phyloP scores from a whole-genome alignment of 1,140 invertebrate species.

The Zaprionus taronus region DNA sequence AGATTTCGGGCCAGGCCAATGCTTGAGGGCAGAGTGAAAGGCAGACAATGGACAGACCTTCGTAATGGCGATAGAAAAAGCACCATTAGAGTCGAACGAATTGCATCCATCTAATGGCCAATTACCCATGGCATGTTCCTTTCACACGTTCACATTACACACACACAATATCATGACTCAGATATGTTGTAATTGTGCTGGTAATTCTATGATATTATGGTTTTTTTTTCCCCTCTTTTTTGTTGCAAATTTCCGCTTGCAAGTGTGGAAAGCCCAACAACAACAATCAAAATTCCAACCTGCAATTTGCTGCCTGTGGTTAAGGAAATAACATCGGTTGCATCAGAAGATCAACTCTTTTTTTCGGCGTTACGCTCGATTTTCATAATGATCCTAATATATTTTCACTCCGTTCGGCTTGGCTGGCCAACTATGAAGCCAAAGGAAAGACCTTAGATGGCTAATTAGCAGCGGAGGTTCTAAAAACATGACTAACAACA shows the following conservation, averaged over 20 bases:
- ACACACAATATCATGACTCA: constrained; percentile 45
- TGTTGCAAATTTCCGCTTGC: constrained; percentile 26
- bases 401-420: constrained; percentile 59
- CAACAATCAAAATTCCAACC: constrained; percentile 17
- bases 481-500: not conserved
- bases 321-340: constrained; percentile 29
- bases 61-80: constrained; percentile 12
- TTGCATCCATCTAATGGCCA: constrained; percentile 40
- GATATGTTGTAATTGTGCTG: constrained; percentile 43
- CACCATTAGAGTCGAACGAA: constrained; percentile 39
- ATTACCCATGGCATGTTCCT: constrained; percentile 40
- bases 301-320: constrained; percentile 28
- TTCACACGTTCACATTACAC: constrained; percentile 51
- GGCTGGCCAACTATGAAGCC: constrained; percentile 59
- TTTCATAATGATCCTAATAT: constrained; percentile 4
- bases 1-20: constrained; percentile 42
- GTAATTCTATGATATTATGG: constrained; percentile 38
- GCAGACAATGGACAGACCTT: constrained; percentile 6
- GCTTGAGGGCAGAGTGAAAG: constrained; percentile 16
- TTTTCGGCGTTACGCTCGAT: constrained; percentile 27
- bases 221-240: not conserved
- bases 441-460: constrained; percentile 32
- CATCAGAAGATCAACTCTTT: constrained; percentile 37
- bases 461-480: constrained; percentile 46
- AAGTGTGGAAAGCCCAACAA: constrained; percentile 35